Conservation (phyloP, 2,797 vertebrate genomes). For the Echiichthys vipera region DNA sequence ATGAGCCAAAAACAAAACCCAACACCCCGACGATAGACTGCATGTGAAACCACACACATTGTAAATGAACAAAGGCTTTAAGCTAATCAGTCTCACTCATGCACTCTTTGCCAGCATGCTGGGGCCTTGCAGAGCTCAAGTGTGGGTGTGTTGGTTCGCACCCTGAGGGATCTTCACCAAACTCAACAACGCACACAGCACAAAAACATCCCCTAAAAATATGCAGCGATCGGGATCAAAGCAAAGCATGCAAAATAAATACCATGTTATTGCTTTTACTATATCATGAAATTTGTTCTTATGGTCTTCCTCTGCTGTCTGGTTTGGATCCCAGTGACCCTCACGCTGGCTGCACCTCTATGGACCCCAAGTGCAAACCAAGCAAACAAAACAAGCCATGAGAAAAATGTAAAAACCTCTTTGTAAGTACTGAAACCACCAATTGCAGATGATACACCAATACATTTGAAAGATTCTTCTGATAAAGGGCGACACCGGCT, state of each 20-base stretch:
- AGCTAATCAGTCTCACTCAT: conserved; percentile 34
- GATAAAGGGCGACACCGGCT: too few relatives aligned
- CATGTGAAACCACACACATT: neutral
- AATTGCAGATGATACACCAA: neutral
- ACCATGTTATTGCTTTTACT: conserved; percentile 39
- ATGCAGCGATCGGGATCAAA: conserved; percentile 36
- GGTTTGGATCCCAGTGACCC: neutral
- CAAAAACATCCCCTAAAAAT: conserved; percentile 38
- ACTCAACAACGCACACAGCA: conserved; percentile 36
- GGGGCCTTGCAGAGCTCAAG: conserved; percentile 29
- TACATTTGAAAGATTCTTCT: neutral
- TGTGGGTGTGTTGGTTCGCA: conserved; percentile 56
- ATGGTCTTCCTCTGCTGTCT: conserved; percentile 13
- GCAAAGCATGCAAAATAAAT: conserved; percentile 37
- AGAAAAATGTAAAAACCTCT: neutral
- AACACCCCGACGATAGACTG: neutral
- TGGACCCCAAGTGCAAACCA: neutral
- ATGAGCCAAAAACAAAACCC: conserved; percentile 28
- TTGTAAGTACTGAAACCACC: neutral
- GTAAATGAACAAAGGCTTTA: conserved; percentile 34
- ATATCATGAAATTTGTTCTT: conserved; percentile 37
- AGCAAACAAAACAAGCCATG: neutral
- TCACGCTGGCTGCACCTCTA: conserved; percentile 2
- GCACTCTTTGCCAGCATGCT: conserved; percentile 17
- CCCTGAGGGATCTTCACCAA: conserved; percentile 35